Evolutionary conservation across 2,888 invertebrate species (phyloP).

Genomic region (Clostera curtula): DNA sequence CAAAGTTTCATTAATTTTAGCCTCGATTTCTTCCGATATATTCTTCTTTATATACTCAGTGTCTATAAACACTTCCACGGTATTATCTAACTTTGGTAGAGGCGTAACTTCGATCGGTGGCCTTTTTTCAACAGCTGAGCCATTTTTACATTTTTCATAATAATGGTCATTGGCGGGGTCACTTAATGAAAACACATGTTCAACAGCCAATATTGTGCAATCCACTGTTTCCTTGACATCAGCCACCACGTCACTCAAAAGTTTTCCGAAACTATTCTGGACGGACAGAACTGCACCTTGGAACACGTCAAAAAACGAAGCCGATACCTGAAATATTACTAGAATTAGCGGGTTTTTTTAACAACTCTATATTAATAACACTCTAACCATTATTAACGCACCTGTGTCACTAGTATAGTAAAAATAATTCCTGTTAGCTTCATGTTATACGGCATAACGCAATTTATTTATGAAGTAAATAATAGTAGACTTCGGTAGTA

Average conservation of each 20-base stretch:
- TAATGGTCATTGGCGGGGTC: conserved; percentile 18
- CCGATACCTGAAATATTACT: conserved; percentile 40
- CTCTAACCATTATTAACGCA: conserved; percentile 21
- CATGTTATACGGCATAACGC: conserved; percentile 22
- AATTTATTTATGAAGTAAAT: conserved; percentile 13
- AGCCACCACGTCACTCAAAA: conserved; percentile 45
- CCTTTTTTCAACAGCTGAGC: conserved; percentile 3
- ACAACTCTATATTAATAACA: not conserved
- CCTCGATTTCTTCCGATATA: conserved; percentile 14
- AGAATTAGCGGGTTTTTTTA: too few species aligned
- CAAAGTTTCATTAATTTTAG: conserved; percentile 22
- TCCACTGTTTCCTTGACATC: conserved; percentile 53
- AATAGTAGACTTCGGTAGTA: conserved; percentile 13
- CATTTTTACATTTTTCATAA: conserved; percentile 21
- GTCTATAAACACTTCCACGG: conserved; percentile 8
- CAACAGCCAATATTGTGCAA: conserved; percentile 52
- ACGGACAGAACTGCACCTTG: conserved; percentile 39
- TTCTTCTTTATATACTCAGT: conserved; percentile 9
- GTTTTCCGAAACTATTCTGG: conserved; percentile 42
- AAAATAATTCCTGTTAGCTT: conserved; percentile 26
- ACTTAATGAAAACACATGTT: conserved; percentile 33
- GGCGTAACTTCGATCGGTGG: conserved; percentile 1
- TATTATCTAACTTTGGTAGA: conserved; percentile 7
- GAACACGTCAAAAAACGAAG: conserved; percentile 43
- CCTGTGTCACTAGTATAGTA: conserved; percentile 29